phyloP scores from a whole-genome alignment of 2,888 invertebrate genomes.

The Ramazzottius varieornatus region DNA sequence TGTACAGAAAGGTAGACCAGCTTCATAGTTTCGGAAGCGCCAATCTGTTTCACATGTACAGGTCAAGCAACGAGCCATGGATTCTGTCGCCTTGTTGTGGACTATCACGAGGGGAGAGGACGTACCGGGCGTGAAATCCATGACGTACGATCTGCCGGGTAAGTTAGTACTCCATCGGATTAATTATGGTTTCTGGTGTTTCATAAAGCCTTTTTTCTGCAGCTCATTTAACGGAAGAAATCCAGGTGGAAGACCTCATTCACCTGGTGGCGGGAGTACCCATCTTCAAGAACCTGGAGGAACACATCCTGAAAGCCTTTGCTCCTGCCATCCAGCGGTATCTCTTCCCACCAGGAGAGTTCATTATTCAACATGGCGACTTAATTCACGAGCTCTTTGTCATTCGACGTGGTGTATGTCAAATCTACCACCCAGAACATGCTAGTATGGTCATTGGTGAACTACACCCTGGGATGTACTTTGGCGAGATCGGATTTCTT shows the following conservation, averaged over 20 bases:
- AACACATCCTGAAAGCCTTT: constrained; percentile 9
- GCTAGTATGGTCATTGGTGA: not conserved
- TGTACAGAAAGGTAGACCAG: too few relatives aligned
- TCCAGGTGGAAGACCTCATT: constrained; percentile 7
- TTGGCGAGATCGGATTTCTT: constrained; percentile 10
- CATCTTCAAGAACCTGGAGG: constrained; percentile 9
- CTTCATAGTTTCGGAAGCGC: too few relatives aligned
- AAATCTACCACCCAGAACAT: not conserved
- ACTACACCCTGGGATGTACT: constrained; percentile 8
- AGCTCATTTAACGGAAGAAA: not conserved
- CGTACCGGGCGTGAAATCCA: constrained; percentile 9
- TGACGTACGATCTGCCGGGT: constrained; percentile 10
- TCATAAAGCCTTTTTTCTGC: too few relatives aligned
- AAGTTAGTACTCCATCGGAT: not conserved
- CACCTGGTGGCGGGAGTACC: constrained; percentile 8
- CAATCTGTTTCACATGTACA: too few relatives aligned
- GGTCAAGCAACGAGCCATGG: not conserved
- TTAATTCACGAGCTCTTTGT: constrained; percentile 10
- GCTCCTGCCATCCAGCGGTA: constrained; percentile 7
- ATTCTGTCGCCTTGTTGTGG: not conserved
- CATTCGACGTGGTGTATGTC: constrained; percentile 9
- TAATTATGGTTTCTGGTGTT: not conserved
- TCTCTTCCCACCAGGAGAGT: constrained; percentile 10
- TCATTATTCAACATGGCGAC: constrained; percentile 9
- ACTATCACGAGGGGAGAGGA: constrained; percentile 8